Conservation (phyloP, 2,113 vertebrate genomes). For the Saiga tatarica region DNA sequence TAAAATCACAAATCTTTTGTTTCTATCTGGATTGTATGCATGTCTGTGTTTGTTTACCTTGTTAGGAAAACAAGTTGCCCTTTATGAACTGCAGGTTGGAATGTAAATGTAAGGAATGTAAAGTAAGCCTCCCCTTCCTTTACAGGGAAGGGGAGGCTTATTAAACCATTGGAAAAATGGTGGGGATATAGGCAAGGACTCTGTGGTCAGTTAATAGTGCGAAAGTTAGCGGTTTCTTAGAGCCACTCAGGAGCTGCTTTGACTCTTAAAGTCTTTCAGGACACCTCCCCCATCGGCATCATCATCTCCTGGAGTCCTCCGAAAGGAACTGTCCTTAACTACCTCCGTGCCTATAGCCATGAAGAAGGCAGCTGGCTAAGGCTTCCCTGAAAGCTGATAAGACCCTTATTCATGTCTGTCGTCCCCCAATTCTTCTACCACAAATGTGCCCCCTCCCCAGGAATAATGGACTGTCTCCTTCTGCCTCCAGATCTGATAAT, state of each 20-base stretch:
- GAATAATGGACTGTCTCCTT: neutral
- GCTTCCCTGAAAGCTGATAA: neutral
- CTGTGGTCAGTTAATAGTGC: rapidly evolving
- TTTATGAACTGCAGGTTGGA: neutral
- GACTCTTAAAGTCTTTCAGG: neutral
- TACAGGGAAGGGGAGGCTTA: neutral
- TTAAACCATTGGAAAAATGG: neutral
- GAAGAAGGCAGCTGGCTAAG: too few species aligned
- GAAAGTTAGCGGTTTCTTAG: neutral
- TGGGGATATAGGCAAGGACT: neutral
- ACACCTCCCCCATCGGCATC: rapidly evolving
- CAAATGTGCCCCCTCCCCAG: rapidly evolving
- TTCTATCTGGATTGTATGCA: neutral
- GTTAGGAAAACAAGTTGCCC: neutral
- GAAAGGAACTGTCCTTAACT: neutral
- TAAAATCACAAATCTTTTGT: neutral
- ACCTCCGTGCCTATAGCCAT: rapidly evolving
- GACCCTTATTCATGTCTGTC: neutral
- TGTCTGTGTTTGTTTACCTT: neutral
- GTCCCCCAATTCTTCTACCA: rapidly evolving
- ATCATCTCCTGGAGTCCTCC: neutral
- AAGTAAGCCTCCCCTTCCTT: too few species aligned
- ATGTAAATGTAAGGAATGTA: too few species aligned
- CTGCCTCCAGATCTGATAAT: neutral
- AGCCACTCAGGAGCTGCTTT: neutral